Conservation (phyloP, 2,888 invertebrate genomes). For the Siphonodentalium dalli region DNA sequence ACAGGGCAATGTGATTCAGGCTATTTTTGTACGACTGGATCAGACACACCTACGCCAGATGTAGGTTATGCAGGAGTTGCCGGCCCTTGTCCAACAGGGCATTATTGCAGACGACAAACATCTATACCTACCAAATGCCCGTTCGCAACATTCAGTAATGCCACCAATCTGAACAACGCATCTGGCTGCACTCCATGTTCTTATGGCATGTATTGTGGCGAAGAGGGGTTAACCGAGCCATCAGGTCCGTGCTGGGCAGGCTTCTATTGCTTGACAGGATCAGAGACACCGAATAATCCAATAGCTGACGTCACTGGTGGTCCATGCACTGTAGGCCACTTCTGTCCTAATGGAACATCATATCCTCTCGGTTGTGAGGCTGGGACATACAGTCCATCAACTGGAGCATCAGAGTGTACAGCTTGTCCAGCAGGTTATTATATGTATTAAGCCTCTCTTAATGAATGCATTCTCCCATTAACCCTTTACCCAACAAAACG, state of each 20-base stretch:
- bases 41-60: slow-evolving; percentile 48
- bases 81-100: slow-evolving; percentile 57
- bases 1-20: slow-evolving; percentile 48
- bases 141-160: slow-evolving; percentile 47
- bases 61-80: slow-evolving; percentile 46
- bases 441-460: no score
- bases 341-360: slow-evolving; percentile 57
- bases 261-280: slow-evolving; percentile 56
- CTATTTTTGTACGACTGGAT: slow-evolving; percentile 52
- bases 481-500: no score
- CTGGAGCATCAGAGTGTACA: slow-evolving; percentile 36
- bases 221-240: slow-evolving; percentile 44
- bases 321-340: slow-evolving; percentile 59
- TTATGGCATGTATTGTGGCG: slow-evolving; percentile 51
- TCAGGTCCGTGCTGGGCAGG: slow-evolving; percentile 56
- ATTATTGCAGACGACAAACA: slow-evolving; percentile 48
- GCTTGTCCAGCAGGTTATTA: slow-evolving; percentile 40
- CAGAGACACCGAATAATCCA: slow-evolving; percentile 32
- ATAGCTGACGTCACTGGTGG: slow-evolving; percentile 45
- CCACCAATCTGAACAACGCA: slow-evolving; percentile 32
- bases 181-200: slow-evolving; percentile 41
- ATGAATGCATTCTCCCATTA: no score
- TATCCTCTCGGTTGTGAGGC: slow-evolving; percentile 46
- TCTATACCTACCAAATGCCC: slow-evolving; percentile 49
- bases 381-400: slow-evolving; percentile 40